Percentiles rank a stretch among this genome's conserved stretches.
These are phyloP conservation scores for Epinephelus malabaricus DNA, from an alignment of 2,797 vertebrate genomes.

Conservation along the genomic window DNA sequence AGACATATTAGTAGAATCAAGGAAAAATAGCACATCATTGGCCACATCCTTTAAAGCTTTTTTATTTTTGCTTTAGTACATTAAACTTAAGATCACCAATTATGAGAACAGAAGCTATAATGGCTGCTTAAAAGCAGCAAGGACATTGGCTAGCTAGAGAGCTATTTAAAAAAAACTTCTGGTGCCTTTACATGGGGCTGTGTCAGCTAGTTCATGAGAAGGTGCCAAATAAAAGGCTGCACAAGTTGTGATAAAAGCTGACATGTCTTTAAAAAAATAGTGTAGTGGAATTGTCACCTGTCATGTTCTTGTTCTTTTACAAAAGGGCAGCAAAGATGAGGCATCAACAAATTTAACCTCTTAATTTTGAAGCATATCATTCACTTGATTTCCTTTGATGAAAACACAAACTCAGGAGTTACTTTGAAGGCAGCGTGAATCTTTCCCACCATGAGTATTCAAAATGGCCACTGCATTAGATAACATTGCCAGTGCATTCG, in stretches of 20 bases:
- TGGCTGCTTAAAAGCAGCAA: too few species aligned
- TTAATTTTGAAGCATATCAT: constrained; percentile 25
- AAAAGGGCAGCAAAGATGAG: background rate
- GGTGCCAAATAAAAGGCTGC: constrained; percentile 19
- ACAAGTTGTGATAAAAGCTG: background rate
- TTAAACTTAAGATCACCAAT: too few species aligned
- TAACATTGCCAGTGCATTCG: background rate
- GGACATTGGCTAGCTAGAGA: constrained; percentile 7
- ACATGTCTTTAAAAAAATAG: too few species aligned
- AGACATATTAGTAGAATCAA: too few species aligned
- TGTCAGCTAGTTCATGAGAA: background rate
- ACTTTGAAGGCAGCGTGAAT: background rate
- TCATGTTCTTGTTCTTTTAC: too few species aligned
- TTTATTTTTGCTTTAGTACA: too few species aligned
- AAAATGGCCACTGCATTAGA: constrained; percentile 46
- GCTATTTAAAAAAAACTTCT: background rate
- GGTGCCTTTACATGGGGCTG: constrained; percentile 21
- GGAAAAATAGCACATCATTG: too few species aligned
- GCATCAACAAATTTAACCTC: background rate
- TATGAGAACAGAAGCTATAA: background rate
- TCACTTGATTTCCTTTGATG: background rate
- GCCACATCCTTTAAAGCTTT: too few species aligned
- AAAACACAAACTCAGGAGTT: constrained; percentile 51
- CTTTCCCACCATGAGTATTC: constrained; percentile 42
- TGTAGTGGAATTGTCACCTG: too few species aligned